phyloP scores from a whole-genome alignment of 2,888 invertebrate genomes.

The Spatulosminthurus flaviceps region DNA sequence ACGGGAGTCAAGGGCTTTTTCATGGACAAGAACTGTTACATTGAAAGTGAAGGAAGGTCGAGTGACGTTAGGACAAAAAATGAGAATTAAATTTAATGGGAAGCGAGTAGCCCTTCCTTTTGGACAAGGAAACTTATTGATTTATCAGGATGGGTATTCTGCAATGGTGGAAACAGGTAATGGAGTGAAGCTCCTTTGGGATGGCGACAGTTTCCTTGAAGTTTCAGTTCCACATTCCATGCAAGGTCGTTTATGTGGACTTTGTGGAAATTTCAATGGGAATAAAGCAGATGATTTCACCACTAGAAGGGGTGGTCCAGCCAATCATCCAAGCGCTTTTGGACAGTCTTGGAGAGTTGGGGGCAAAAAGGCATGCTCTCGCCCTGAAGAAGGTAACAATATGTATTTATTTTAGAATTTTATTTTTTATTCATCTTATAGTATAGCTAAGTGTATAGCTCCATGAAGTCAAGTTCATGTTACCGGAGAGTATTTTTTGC shows the following conservation, averaged over 20 bases:
- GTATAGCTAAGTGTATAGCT: too few species aligned
- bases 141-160: slow-evolving; percentile 69
- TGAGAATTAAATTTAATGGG: slow-evolving; percentile 87
- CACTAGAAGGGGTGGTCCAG: slow-evolving; percentile 73
- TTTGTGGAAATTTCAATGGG: slow-evolving; percentile 95
- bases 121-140: slow-evolving; percentile 66
- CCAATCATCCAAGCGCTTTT: slow-evolving; percentile 76
- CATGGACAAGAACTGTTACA: slow-evolving; percentile 89
- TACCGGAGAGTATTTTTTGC: too few species aligned
- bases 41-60: slow-evolving; percentile 70
- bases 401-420: too few species aligned
- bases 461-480: too few species aligned
- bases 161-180: slow-evolving; percentile 67
- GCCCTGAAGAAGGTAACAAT: slow-evolving; percentile 67
- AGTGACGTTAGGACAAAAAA: slow-evolving; percentile 85
- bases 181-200: slow-evolving; percentile 86
- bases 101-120: slow-evolving; percentile 78
- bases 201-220: slow-evolving; percentile 91
- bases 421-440: too few species aligned
- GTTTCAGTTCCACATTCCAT: slow-evolving; percentile 77
- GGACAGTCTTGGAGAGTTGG: slow-evolving; percentile 93
- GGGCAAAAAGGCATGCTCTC: slow-evolving; percentile 77
- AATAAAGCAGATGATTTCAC: slow-evolving; percentile 74
- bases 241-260: slow-evolving; percentile 92
- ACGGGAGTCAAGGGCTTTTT: slow-evolving; percentile 80